Evolutionary conservation across 2,888 invertebrate species (phyloP).

Genomic region (Perizoma affinitatum): DNA sequence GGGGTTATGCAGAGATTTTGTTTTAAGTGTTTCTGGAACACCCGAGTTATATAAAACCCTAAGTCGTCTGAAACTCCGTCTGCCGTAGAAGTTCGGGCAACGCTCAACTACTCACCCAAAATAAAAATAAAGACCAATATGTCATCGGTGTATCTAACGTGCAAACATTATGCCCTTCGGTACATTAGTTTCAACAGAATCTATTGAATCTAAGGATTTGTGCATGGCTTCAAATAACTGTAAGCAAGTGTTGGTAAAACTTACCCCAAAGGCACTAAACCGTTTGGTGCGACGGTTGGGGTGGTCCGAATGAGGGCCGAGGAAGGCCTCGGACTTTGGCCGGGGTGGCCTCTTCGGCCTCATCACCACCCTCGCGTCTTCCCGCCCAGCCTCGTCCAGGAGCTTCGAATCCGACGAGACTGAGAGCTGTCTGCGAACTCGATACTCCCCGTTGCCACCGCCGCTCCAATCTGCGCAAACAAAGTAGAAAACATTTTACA

Average conservation of each 20-base stretch:
- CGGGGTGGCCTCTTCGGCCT: constrained; percentile 96
- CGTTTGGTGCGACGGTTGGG: constrained; percentile 94
- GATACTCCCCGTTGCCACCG: constrained; percentile 88
- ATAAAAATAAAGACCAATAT: too few relatives aligned
- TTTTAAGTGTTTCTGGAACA: too few relatives aligned
- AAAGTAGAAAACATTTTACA: constrained; percentile 20
- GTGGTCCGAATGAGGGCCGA: constrained; percentile 87
- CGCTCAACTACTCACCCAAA: too few relatives aligned
- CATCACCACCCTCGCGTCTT: constrained; percentile 94
- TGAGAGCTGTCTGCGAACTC: constrained; percentile 94
- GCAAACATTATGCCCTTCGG: too few relatives aligned
- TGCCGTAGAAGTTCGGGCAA: too few relatives aligned
- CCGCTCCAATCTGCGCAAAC: constrained; percentile 89
- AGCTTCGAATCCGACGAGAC: constrained; percentile 97
- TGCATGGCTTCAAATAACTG: too few relatives aligned
- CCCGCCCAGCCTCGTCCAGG: constrained; percentile 94
- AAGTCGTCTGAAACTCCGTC: too few relatives aligned
- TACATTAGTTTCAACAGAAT: too few relatives aligned
- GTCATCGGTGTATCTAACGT: too few relatives aligned
- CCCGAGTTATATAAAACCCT: too few relatives aligned
- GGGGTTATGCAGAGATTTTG: constrained; percentile 13
- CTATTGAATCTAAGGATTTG: too few relatives aligned
- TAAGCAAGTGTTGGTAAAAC: constrained; percentile 53
- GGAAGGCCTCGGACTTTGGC: constrained; percentile 98
- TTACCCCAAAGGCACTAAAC: constrained; percentile 98